Percentiles rank a stretch among this genome's conserved stretches.
Evolutionary conservation across 1,140 invertebrate species (phyloP).

Genomic region (Nilaparvata lugens): DNA sequence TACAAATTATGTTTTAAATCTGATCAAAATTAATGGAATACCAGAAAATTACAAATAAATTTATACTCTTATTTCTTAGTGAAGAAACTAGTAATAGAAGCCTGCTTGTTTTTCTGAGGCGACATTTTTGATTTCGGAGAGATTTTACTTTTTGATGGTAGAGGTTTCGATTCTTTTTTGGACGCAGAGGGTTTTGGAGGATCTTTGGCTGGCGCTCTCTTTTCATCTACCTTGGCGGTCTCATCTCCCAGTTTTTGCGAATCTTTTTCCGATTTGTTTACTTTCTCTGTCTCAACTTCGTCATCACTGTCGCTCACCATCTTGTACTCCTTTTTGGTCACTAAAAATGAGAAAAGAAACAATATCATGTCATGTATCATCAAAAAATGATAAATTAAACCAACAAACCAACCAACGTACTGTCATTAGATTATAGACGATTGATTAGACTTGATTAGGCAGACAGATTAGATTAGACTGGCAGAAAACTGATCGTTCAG

Average conservation of each 20-base stretch:
- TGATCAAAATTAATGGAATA: too few relatives aligned
- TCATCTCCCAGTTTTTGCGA: not conserved
- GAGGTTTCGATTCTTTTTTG: not conserved
- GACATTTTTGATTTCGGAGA: not conserved
- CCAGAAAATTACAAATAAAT: too few relatives aligned
- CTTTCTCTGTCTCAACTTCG: not conserved
- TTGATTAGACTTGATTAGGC: too few relatives aligned
- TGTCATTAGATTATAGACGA: too few relatives aligned
- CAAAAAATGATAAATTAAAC: too few relatives aligned
- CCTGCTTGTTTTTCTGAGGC: not conserved
- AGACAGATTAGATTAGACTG: too few relatives aligned
- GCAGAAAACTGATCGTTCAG: too few relatives aligned
- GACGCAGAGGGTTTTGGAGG: not conserved
- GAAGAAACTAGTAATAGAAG: not conserved
- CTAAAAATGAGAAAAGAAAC: not conserved
- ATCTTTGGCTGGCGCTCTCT: not conserved
- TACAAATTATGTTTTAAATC: too few relatives aligned
- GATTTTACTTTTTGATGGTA: not conserved
- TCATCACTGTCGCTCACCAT: not conserved
- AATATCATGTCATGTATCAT: too few relatives aligned
- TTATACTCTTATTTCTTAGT: not conserved
- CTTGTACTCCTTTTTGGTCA: not conserved
- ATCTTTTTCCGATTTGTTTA: not conserved
- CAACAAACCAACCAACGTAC: too few relatives aligned
- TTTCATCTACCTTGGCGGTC: not conserved